These are phyloP conservation scores for Gymnorhina tibicen DNA, from an alignment of 2,113 vertebrate species.

Conservation along the genomic window DNA sequence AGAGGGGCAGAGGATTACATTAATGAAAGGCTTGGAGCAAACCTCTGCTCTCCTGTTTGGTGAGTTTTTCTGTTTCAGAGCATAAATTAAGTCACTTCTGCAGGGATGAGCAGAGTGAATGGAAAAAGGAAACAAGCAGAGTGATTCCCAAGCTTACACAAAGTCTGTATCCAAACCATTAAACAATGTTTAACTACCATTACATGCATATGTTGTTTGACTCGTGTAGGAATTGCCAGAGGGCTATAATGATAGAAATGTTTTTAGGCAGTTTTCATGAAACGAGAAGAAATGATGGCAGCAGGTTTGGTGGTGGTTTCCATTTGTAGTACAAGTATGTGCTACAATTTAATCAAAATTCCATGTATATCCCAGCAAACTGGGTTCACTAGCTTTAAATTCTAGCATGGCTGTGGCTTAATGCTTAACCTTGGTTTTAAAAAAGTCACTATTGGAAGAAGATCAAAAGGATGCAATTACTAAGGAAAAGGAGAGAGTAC, in stretches of 20 bases:
- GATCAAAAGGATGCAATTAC: not conserved
- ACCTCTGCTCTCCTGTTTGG: not conserved
- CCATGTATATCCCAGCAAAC: not conserved
- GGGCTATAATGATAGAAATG: not conserved
- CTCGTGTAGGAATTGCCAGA: not conserved
- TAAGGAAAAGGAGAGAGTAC: not conserved
- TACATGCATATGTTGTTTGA: not conserved
- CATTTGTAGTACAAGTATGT: not conserved
- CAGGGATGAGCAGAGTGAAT: not conserved
- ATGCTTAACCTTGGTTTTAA: not conserved
- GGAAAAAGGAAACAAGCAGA: not conserved
- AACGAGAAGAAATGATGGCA: not conserved
- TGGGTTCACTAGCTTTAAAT: not conserved
- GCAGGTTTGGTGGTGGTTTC: not conserved
- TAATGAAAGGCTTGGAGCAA: not conserved
- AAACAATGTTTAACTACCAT: not conserved
- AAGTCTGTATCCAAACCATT: not conserved
- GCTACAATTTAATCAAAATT: not conserved
- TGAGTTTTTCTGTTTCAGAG: not conserved
- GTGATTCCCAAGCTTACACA: not conserved
- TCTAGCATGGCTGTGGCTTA: not conserved
- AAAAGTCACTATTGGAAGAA: not conserved
- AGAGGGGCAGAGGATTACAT: not conserved
- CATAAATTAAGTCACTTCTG: not conserved
- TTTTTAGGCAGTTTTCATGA: not conserved